Evolutionary conservation across 2,888 invertebrate species (phyloP), one percentile per base, ranked within the genome.

Genomic region (Phortica magna): DNA sequence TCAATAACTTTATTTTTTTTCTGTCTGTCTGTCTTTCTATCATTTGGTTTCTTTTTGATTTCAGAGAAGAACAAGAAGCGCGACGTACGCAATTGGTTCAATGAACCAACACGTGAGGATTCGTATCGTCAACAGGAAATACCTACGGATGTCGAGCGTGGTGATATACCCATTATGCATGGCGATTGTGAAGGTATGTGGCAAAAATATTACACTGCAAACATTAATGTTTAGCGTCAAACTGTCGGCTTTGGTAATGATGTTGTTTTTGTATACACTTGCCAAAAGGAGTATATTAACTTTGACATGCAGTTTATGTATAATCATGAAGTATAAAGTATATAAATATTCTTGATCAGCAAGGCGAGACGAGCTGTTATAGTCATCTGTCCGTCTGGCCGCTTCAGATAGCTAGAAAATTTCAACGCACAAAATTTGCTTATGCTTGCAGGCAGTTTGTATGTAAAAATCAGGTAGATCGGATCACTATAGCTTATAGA

Each of bases 81-180:
- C 70, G 92, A 92, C 79, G 91, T 92, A 39, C 90, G 92, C 82
- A 90, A 91, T 84, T 92, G 91, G 89, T 91, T 89, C 78, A 89
- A 86, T 75, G 85, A 89, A 73, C 85, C 87, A 9, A 83, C 89
- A n/a, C 83, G 83, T 75, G 91, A 89, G 78, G 88, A 89, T 82
- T 87, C 87, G 79, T 88, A 83, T 75, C 88, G 90, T 70, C 89
- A 89, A 71, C 89, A 88, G 76, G 89, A 89, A 82, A 81, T 90
- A 73, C 86, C 90, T n/a, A 84, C 92, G 82, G 90, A 93, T 79
- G 88, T 88, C 72, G 92, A 93, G 79, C 92, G 95, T 84, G 95
- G 95, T 78, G 96, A 96, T 89, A 95, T 95, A 84, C 94, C 94
- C 53, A 92, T 94, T 77, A 91, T 94, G 65, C 93, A 94, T 80